These are phyloP conservation scores for Eilema griseolum DNA, from an alignment of 2,888 invertebrate species.

Conservation along the genomic window DNA sequence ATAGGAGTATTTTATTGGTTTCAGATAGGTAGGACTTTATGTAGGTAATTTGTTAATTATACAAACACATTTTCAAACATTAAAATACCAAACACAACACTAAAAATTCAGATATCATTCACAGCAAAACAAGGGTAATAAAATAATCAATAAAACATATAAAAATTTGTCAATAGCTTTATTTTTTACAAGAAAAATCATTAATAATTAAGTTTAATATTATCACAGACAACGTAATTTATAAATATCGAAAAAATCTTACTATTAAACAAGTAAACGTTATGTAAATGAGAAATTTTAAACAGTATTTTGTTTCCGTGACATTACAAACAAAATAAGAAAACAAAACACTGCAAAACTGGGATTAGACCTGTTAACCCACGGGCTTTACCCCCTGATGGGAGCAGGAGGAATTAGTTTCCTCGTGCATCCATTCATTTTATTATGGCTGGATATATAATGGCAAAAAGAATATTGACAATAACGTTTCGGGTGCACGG, in stretches of 20 bases:
- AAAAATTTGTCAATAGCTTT: slow-evolving; percentile 59
- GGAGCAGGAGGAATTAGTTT: neutral
- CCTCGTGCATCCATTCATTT: neutral
- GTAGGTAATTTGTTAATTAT: neutral
- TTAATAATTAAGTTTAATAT: slow-evolving; percentile 61
- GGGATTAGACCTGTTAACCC: neutral
- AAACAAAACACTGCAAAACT: slow-evolving; percentile 1
- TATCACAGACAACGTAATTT: slow-evolving; percentile 82
- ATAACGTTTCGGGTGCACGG: neutral
- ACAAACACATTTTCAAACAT: too few relatives aligned
- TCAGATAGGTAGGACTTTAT: neutral
- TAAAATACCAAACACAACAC: slow-evolving; percentile 27
- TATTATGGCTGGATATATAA: neutral
- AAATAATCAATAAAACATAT: slow-evolving; percentile 58
- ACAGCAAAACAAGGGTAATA: slow-evolving; percentile 64
- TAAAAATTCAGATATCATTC: slow-evolving; percentile 19
- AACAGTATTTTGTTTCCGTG: neutral
- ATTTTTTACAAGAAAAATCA: slow-evolving; percentile 58
- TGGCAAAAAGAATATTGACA: neutral
- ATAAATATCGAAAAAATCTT: slow-evolving; percentile 56
- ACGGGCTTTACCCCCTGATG: neutral
- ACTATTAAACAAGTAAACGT: slow-evolving; percentile 29
- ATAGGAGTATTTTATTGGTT: too few relatives aligned
- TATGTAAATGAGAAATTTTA: slow-evolving; percentile 22
- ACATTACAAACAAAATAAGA: neutral